phyloP scores from a whole-genome alignment of 35 echinoderm and acorn worm species.

The Hemicentrotus pulcherrimus region DNA sequence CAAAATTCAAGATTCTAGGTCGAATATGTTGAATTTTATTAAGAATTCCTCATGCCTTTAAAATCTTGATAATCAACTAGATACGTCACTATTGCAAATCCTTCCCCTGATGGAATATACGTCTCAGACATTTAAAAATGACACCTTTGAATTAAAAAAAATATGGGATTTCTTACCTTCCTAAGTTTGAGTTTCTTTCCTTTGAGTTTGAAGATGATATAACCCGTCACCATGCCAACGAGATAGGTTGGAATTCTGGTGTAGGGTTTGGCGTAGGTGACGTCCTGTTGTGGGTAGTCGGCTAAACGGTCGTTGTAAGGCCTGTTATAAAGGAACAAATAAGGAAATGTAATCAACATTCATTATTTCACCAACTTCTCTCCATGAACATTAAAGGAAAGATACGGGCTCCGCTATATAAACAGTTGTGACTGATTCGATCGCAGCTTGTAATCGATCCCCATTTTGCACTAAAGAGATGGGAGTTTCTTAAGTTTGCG shows the following conservation, averaged over 20 bases:
- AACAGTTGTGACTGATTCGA: not conserved
- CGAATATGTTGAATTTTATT: no score
- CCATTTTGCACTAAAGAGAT: no score
- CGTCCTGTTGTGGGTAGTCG: not conserved
- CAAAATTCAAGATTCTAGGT: no score
- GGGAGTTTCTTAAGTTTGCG: no score
- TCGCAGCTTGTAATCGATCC: no score
- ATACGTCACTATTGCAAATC: no score
- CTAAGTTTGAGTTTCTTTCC: slow-evolving; percentile 16
- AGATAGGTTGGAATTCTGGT: slow-evolving; percentile 16
- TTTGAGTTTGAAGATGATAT: slow-evolving; percentile 22
- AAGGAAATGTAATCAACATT: not conserved
- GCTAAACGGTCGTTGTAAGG: not conserved
- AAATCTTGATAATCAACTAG: no score
- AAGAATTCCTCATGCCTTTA: no score
- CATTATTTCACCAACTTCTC: not conserved
- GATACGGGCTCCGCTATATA: not conserved
- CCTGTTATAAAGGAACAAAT: not conserved
- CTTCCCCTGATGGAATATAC: no score
- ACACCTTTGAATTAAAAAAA: no score
- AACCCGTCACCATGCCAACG: slow-evolving; percentile 17
- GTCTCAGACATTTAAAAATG: no score
- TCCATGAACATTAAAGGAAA: not conserved
- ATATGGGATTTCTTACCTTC: not conserved
- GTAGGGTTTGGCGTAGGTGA: slow-evolving; percentile 4